phyloP scores from a whole-genome alignment of 2,888 invertebrate species.

The Thymelicus acteon region DNA sequence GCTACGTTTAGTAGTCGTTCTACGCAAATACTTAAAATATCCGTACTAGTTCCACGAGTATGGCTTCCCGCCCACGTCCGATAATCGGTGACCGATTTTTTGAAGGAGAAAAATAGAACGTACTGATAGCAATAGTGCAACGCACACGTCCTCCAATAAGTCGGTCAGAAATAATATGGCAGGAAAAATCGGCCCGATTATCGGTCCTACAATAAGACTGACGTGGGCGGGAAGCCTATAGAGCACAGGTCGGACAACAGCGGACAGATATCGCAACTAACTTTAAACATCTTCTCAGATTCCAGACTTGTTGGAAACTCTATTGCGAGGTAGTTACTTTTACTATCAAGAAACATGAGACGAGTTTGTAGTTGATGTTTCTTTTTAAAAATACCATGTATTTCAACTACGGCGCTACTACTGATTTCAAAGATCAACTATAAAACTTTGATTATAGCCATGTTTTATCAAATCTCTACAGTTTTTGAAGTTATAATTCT shows the following conservation, averaged over 20 bases:
- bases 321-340: slow-evolving; percentile 12
- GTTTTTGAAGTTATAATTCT: too few relatives aligned
- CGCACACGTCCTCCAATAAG: too few relatives aligned
- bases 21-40: background rate
- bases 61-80: too few relatives aligned
- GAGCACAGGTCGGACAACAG: slow-evolving; percentile 11
- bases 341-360: slow-evolving; percentile 11
- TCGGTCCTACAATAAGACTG: too few relatives aligned
- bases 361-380: background rate
- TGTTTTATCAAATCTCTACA: too few relatives aligned
- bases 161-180: too few relatives aligned
- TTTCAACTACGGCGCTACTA: background rate
- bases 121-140: too few relatives aligned
- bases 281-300: slow-evolving; percentile 12
- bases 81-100: too few relatives aligned
- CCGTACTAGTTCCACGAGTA: background rate
- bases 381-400: background rate
- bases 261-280: slow-evolving; percentile 15
- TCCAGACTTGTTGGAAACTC: slow-evolving; percentile 13
- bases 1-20: background rate
- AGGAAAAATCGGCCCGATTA: too few relatives aligned
- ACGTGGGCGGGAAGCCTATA: too few relatives aligned
- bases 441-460: too few relatives aligned
- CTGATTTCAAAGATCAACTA: background rate
- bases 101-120: too few relatives aligned